phyloP scores from a whole-genome alignment of 2,888 invertebrate genomes.

The Diaperis boleti region DNA sequence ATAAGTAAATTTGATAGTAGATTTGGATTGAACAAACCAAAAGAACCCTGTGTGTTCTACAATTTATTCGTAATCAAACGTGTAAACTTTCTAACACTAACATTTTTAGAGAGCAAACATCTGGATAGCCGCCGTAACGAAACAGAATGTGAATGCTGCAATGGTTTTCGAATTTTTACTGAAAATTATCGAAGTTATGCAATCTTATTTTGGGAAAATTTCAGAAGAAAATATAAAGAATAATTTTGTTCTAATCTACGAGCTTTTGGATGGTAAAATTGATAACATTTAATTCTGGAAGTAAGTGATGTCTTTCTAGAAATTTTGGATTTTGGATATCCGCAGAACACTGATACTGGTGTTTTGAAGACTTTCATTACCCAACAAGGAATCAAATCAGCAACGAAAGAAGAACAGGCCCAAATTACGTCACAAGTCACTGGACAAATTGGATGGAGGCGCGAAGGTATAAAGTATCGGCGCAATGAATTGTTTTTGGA shows the following conservation, averaged over 20 bases:
- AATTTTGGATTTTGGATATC: slow-evolving; percentile 99
- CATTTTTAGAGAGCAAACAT: slow-evolving; percentile 95
- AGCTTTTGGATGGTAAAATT: slow-evolving; percentile 90
- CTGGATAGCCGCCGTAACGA: slow-evolving; percentile 99
- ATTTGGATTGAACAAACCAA: no score
- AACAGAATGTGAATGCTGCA: slow-evolving; percentile 99
- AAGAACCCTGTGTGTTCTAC: no score
- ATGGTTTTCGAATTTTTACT: slow-evolving; percentile 99
- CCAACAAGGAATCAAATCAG: slow-evolving; percentile 98
- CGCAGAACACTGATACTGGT: slow-evolving; percentile 99
- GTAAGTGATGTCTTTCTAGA: slow-evolving; percentile 71
- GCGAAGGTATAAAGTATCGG: slow-evolving; percentile 99
- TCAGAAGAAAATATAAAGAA: slow-evolving; percentile 99
- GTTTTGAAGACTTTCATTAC: slow-evolving; percentile 99
- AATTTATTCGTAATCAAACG: no score
- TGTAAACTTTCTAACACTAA: no score
- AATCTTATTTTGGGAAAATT: slow-evolving; percentile 99
- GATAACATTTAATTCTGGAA: neutral
- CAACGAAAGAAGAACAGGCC: slow-evolving; percentile 99
- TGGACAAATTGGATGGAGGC: slow-evolving; percentile 98
- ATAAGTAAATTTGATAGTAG: no score
- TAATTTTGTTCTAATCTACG: slow-evolving; percentile 99
- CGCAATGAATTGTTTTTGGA: slow-evolving; percentile 98
- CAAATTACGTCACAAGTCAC: slow-evolving; percentile 98
- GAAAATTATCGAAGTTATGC: slow-evolving; percentile 99